Conservation (phyloP, 2,888 invertebrate genomes). For the Plebejus argus region DNA sequence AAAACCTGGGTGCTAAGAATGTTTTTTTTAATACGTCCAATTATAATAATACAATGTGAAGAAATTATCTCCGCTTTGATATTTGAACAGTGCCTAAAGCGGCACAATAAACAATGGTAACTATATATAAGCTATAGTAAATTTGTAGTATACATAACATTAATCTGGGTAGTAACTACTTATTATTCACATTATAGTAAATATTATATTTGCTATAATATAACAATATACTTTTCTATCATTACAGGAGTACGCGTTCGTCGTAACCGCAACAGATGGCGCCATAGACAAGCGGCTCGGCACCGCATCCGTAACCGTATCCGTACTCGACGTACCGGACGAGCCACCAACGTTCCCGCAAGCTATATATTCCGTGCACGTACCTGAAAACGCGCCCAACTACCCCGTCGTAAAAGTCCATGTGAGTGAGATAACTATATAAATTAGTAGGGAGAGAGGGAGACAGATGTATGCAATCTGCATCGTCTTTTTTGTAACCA, state of each 20-base stretch:
- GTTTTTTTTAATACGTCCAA: too few species aligned
- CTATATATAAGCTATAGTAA: too few species aligned
- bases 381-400: constrained; percentile 93
- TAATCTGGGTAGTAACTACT: too few species aligned
- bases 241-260: constrained; percentile 87
- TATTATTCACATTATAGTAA: neutral
- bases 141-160: too few species aligned
- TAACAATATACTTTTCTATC: neutral
- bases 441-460: neutral
- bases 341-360: constrained; percentile 90
- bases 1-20: neutral
- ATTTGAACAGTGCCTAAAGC: too few species aligned
- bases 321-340: constrained; percentile 90
- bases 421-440: constrained; percentile 68
- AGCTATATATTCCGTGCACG: constrained; percentile 86
- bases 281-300: constrained; percentile 92
- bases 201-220: too few species aligned
- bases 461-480: neutral
- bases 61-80: too few species aligned
- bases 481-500: neutral
- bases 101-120: too few species aligned
- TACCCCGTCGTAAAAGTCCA: constrained; percentile 89
- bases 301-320: constrained; percentile 92
- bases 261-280: constrained; percentile 93
- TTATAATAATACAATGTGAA: too few species aligned